A percentile compares a stretch with the other conserved stretches of the same genome.
These are phyloP conservation scores for Carapus acus DNA, from an alignment of 2,797 vertebrate genomes.

Conservation along the genomic window DNA sequence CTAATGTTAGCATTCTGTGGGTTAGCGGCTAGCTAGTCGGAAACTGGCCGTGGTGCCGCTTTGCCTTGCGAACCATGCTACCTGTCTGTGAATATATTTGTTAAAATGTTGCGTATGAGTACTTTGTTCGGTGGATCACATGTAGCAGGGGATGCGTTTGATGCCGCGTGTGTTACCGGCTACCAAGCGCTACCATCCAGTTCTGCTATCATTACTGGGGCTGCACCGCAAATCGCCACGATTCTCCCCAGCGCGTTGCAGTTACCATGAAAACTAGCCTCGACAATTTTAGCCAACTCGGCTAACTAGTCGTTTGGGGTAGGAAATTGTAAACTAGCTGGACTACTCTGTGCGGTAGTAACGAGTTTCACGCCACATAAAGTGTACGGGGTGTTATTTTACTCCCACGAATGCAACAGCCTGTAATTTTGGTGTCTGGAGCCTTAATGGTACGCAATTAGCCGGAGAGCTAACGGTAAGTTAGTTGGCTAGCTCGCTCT, in stretches of 20 bases:
- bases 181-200: constrained; percentile 30
- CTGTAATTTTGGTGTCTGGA: constrained; percentile 16
- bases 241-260: constrained; percentile 41
- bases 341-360: not conserved
- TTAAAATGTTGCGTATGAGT: constrained; percentile 10
- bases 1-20: constrained; percentile 43
- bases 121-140: too few species aligned
- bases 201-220: constrained; percentile 12
- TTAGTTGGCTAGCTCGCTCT: constrained; percentile 58
- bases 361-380: not conserved
- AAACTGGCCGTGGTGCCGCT: constrained; percentile 21
- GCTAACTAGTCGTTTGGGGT: constrained; percentile 47
- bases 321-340: not conserved
- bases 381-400: not conserved
- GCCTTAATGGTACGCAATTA: constrained; percentile 27
- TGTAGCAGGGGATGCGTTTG: too few species aligned
- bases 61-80: constrained; percentile 44
- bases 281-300: constrained; percentile 46
- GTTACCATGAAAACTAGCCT: constrained; percentile 54
- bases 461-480: constrained; percentile 50
- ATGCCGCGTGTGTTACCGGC: not conserved
- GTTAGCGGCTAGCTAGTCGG: constrained; percentile 50
- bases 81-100: constrained; percentile 13
- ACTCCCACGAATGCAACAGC: constrained; percentile 36
- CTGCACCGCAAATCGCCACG: constrained; percentile 32